A percentile compares a stretch with the other conserved stretches of the same genome.
Evolutionary conservation across 2,888 invertebrate genomes (phyloP).

Genomic region (Idaea aversata): DNA sequence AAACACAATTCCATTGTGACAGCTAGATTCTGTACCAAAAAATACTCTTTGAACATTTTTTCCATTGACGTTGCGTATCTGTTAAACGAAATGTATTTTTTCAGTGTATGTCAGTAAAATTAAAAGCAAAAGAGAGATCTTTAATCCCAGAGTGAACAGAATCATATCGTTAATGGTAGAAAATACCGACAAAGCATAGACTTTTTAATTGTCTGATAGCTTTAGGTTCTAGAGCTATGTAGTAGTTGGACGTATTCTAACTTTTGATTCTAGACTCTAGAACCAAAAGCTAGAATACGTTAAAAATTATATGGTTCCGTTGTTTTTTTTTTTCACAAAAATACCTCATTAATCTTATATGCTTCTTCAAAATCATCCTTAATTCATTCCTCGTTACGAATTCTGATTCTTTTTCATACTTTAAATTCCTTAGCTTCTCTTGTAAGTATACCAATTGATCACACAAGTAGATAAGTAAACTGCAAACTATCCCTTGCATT

Average conservation of each 20-base stretch:
- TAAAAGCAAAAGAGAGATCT: too few species aligned
- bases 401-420: constrained; percentile 40
- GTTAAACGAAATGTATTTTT: constrained; percentile 25
- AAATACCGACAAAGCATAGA: too few species aligned
- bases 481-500: constrained; percentile 62
- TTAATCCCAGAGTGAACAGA: too few species aligned
- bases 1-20: constrained; percentile 62
- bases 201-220: too few species aligned
- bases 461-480: constrained; percentile 60
- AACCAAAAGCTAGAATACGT: too few species aligned
- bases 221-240: too few species aligned
- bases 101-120: too few species aligned
- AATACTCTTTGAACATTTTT: constrained; percentile 58
- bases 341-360: constrained; percentile 61
- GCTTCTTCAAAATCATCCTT: constrained; percentile 53
- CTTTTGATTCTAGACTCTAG: too few species aligned
- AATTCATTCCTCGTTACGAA: constrained; percentile 39
- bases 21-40: constrained; percentile 62
- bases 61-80: constrained; percentile 56
- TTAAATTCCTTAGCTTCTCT: constrained; percentile 38
- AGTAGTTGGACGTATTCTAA: too few species aligned
- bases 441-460: constrained; percentile 61
- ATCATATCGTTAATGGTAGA: too few species aligned
- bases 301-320: too few species aligned
- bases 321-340: neutral